Percentiles rank a stretch among this genome's conserved stretches.
Conservation (phyloP, 92 coral and sea anemone genomes). For the Porites lobata region DNA sequence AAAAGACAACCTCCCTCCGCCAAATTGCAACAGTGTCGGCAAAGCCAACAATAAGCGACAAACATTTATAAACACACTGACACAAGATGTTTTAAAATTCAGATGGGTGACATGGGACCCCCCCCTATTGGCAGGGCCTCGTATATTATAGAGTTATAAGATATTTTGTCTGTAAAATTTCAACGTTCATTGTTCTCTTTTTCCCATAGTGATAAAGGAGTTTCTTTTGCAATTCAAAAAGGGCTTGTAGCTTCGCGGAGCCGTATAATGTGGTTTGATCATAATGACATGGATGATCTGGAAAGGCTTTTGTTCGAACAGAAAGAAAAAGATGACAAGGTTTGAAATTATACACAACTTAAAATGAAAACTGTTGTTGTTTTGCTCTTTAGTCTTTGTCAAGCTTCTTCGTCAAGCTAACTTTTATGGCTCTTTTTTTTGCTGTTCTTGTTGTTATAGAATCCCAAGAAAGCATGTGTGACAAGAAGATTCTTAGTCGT, state of each 20-base stretch:
- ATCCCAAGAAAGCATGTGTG: constrained; percentile 93
- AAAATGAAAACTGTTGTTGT: background rate
- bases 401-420: no score
- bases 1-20: no score
- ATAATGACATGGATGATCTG: constrained; percentile 96
- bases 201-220: constrained; percentile 91
- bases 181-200: background rate
- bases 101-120: no score
- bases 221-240: constrained; percentile 97
- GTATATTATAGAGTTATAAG: no score
- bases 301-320: constrained; percentile 93
- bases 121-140: no score
- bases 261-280: constrained; percentile 99
- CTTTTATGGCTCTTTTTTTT: no score
- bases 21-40: no score
- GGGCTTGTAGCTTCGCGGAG: constrained; percentile 97
- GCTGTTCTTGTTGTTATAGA: constrained; percentile 54
- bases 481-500: constrained; percentile 94
- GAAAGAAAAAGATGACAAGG: constrained; percentile 95
- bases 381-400: no score
- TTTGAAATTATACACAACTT: background rate
- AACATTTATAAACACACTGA: no score
- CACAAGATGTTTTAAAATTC: no score
- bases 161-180: background rate
- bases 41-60: no score